These are phyloP conservation scores for Drosophila sp. DNA, from an alignment of 1,140 invertebrate species.

Conservation along the genomic window DNA sequence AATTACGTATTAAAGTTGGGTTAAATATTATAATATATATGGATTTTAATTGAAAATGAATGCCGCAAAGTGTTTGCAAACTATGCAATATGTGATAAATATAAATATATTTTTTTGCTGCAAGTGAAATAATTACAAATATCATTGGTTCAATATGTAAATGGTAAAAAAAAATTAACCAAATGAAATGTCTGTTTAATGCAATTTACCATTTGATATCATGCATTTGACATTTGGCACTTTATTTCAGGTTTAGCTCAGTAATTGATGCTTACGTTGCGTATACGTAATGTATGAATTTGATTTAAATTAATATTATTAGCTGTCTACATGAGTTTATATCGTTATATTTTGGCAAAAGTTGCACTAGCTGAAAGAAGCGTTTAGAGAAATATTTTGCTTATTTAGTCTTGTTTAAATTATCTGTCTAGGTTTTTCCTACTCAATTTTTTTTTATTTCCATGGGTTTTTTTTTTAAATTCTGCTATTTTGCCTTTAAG, in stretches of 20 bases:
- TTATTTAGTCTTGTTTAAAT: too few species aligned
- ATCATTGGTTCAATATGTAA: conserved; percentile 26
- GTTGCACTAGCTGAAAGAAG: too few species aligned
- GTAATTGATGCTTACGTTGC: background rate
- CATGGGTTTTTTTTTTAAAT: too few species aligned
- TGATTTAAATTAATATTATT: too few species aligned
- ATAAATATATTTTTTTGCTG: background rate
- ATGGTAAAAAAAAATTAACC: conserved; percentile 6
- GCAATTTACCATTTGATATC: conserved; percentile 1
- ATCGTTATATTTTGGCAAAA: too few species aligned
- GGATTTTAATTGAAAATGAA: conserved; percentile 24
- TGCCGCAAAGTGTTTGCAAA: conserved; percentile 7
- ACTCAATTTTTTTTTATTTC: too few species aligned
- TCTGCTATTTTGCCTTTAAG: too few species aligned
- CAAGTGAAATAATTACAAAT: conserved; percentile 1
- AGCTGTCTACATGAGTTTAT: too few species aligned
- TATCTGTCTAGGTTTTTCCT: too few species aligned
- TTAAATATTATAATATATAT: background rate
- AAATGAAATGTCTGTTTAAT: background rate
- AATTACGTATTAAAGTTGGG: background rate
- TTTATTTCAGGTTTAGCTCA: background rate
- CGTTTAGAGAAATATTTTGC: too few species aligned
- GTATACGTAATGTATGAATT: conserved; percentile 18
- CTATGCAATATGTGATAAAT: background rate
- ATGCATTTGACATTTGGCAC: conserved; percentile 16